Percentiles rank a stretch among this genome's conserved stretches.
phyloP scores from a whole-genome alignment of 2,888 invertebrate species.

The Eurytoma californica region DNA sequence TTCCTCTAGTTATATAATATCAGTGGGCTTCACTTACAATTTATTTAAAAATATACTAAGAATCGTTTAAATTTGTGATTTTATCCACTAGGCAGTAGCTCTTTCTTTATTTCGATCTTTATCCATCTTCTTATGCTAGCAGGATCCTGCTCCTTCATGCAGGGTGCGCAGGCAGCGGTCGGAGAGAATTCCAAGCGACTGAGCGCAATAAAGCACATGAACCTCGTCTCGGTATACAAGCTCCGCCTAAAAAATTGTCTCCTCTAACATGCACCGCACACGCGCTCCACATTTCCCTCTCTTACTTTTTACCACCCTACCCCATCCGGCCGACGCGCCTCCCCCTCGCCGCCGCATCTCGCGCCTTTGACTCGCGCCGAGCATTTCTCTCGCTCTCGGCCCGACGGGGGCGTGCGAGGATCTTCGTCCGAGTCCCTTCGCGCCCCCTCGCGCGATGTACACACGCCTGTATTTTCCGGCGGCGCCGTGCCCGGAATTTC shows the following conservation, averaged over 20 bases:
- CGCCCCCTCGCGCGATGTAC: slow-evolving; percentile 48
- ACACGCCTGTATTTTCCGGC: slow-evolving; percentile 60
- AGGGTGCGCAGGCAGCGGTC: too few relatives aligned
- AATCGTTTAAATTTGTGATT: too few relatives aligned
- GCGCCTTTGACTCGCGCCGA: slow-evolving; percentile 24
- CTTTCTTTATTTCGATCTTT: not conserved
- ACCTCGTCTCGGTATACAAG: not conserved
- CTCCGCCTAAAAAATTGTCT: slow-evolving; percentile 1
- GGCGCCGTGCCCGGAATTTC: slow-evolving; percentile 61
- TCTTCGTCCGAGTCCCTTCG: slow-evolving; percentile 46
- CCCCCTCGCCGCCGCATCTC: not conserved
- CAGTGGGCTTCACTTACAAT: too few relatives aligned
- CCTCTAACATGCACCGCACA: not conserved
- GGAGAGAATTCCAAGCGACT: not conserved
- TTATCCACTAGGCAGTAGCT: too few relatives aligned
- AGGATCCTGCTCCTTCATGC: too few relatives aligned
- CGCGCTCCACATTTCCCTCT: not conserved
- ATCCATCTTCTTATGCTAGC: not conserved
- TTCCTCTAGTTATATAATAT: too few relatives aligned
- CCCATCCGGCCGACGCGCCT: not conserved
- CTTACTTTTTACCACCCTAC: slow-evolving; percentile 10
- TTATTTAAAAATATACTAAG: too few relatives aligned
- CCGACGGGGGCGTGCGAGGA: not conserved
- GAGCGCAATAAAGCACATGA: not conserved
- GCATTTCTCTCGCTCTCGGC: slow-evolving; percentile 11